Percentiles rank a stretch among this genome's conserved stretches.
These are phyloP conservation scores for Rhinoderma darwinii DNA, from an alignment of 2,113 vertebrate species.

Conservation along the genomic window DNA sequence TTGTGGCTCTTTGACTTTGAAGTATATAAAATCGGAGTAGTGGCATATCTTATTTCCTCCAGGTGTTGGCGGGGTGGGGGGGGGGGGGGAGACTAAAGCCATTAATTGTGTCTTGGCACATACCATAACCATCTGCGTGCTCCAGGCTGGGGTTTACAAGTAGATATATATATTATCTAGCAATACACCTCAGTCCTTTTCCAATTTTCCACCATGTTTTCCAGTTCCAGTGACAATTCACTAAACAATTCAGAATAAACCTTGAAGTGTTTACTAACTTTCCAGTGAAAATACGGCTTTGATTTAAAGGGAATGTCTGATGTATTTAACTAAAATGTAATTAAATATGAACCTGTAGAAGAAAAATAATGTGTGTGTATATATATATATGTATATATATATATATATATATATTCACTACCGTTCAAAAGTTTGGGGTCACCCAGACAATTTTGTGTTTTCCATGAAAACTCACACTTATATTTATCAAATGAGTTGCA, in stretches of 20 bases:
- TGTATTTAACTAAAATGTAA: no score
- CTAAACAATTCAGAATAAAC: neutral
- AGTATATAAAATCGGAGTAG: constrained; percentile 23
- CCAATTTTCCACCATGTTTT: constrained; percentile 31
- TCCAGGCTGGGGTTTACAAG: constrained; percentile 37
- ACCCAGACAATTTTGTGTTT: no score
- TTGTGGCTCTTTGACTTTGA: constrained; percentile 44
- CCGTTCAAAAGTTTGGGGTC: no score
- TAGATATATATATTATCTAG: constrained; percentile 14
- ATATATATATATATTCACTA: no score
- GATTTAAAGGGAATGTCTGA: neutral
- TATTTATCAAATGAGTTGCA: no score
- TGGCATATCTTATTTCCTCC: constrained; percentile 35
- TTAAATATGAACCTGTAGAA: no score
- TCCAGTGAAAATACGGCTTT: neutral
- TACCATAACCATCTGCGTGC: constrained; percentile 20
- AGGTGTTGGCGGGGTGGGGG: no score
- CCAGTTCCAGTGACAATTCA: constrained; percentile 6
- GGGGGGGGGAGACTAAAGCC: constrained; percentile 19
- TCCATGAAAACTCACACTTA: no score
- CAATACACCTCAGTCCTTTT: constrained; percentile 7
- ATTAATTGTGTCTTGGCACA: constrained; percentile 38
- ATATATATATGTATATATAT: no score
- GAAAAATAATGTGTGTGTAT: no score
- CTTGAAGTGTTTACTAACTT: neutral